phyloP scores from a whole-genome alignment of 23 tunicate genomes.

The Oikopleura vanhoeffeni region DNA sequence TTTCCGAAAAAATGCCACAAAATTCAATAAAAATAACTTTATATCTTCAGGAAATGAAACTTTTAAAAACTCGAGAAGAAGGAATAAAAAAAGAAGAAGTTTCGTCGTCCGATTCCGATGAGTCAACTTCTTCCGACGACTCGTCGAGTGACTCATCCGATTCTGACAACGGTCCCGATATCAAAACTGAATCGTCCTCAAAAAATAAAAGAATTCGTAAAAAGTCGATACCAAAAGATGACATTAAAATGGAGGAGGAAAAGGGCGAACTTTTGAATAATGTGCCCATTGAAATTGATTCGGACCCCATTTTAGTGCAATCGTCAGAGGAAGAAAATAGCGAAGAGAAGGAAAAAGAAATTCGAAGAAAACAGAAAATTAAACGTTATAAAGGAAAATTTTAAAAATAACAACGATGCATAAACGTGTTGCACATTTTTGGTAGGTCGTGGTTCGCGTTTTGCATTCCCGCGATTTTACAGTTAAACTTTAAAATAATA shows the following conservation, averaged over 20 bases:
- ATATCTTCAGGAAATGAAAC: not conserved
- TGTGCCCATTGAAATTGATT: not conserved
- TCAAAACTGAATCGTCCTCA: not conserved
- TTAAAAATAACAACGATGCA: too few relatives aligned
- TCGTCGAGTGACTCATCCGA: not conserved
- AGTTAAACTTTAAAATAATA: too few relatives aligned
- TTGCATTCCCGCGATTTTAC: too few relatives aligned
- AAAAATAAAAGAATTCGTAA: not conserved
- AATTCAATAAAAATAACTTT: too few relatives aligned
- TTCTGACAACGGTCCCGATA: not conserved
- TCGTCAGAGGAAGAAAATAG: not conserved
- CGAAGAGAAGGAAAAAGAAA: not conserved
- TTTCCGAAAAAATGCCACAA: too few relatives aligned
- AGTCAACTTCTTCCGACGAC: not conserved
- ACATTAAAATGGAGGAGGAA: not conserved
- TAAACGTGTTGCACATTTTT: too few relatives aligned
- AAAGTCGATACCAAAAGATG: not conserved
- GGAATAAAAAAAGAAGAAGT: not conserved
- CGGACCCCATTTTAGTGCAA: not conserved
- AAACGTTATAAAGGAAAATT: too few relatives aligned
- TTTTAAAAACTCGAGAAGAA: not conserved
- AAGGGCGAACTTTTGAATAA: not conserved
- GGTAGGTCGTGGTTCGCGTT: too few relatives aligned
- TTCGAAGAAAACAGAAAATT: too few relatives aligned
- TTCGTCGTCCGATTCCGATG: not conserved